Evolutionary conservation across 2,888 invertebrate species (phyloP).

Genomic region (Acanthosoma haemorrhoidale): DNA sequence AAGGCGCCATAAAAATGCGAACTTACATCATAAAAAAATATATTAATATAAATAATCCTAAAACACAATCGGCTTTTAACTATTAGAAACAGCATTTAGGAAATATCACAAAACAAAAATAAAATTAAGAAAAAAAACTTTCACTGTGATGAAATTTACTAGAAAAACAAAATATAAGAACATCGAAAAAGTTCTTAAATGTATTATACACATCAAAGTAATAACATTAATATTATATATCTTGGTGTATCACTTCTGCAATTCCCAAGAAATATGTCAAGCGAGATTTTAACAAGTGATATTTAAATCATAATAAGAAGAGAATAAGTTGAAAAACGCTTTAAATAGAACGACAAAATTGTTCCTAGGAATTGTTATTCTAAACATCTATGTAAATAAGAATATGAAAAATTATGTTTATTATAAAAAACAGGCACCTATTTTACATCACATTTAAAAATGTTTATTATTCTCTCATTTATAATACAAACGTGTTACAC

Average conservation of each 20-base stretch:
- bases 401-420: slow-evolving; percentile 28
- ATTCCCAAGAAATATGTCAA: too few relatives aligned
- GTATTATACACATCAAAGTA: neutral
- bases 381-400: slow-evolving; percentile 24
- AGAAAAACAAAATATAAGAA: neutral
- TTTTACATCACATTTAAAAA: slow-evolving; percentile 29
- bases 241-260: too few relatives aligned
- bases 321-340: neutral
- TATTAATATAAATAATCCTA: slow-evolving; percentile 25
- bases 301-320: neutral
- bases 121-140: neutral
- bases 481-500: slow-evolving; percentile 11
- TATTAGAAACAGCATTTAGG: slow-evolving; percentile 13
- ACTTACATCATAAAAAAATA: slow-evolving; percentile 28
- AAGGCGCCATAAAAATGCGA: slow-evolving; percentile 18
- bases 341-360: neutral
- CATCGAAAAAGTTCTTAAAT: neutral
- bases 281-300: neutral
- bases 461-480: slow-evolving; percentile 14
- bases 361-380: slow-evolving; percentile 9
- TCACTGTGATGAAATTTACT: slow-evolving; percentile 15
- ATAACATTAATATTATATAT: neutral
- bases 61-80: slow-evolving; percentile 26
- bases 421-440: slow-evolving; percentile 31
- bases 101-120: slow-evolving; percentile 15